These are phyloP conservation scores for Cynopterus sphinx DNA, from an alignment of 2,797 vertebrate genomes.

Conservation along the genomic window DNA sequence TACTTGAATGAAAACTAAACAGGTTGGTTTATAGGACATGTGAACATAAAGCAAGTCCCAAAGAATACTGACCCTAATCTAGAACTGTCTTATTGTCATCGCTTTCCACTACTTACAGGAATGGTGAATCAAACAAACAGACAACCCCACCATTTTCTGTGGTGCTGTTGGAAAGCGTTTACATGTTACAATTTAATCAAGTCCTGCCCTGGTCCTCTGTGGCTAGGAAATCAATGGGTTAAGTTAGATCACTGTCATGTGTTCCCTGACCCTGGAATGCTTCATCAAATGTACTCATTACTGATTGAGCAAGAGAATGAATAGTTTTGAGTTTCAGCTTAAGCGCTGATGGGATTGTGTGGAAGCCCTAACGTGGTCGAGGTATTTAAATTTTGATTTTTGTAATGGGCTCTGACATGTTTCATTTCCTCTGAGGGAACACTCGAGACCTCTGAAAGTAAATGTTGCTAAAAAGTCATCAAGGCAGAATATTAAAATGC, in stretches of 20 bases:
- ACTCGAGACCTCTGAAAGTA: slow-evolving; percentile 99
- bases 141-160: slow-evolving; percentile 52
- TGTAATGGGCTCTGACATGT: slow-evolving; percentile 99
- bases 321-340: slow-evolving; percentile 95
- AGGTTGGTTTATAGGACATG: neutral
- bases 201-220: slow-evolving; percentile 90
- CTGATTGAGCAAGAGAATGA: slow-evolving; percentile 97
- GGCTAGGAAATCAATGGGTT: slow-evolving; percentile 98
- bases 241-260: slow-evolving; percentile 99
- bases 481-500: slow-evolving; percentile 99
- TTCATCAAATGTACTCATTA: slow-evolving; percentile 99
- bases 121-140: slow-evolving; percentile 55
- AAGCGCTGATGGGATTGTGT: slow-evolving; percentile 97
- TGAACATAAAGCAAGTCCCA: neutral
- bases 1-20: neutral
- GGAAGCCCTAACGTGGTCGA: slow-evolving; percentile 96
- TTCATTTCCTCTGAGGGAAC: slow-evolving; percentile 99
- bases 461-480: slow-evolving; percentile 99
- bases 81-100: slow-evolving; percentile 48
- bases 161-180: slow-evolving; percentile 86
- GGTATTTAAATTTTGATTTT: slow-evolving; percentile 99
- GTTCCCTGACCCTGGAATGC: slow-evolving; percentile 98
- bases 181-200: slow-evolving; percentile 95
- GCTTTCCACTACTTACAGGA: slow-evolving; percentile 63
- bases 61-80: neutral